Percentiles rank a stretch among this genome's conserved stretches.
These are phyloP conservation scores for Stomatorhinus ivindoensis DNA, from an alignment of 2,113 vertebrate genomes.

Conservation along the genomic window DNA sequence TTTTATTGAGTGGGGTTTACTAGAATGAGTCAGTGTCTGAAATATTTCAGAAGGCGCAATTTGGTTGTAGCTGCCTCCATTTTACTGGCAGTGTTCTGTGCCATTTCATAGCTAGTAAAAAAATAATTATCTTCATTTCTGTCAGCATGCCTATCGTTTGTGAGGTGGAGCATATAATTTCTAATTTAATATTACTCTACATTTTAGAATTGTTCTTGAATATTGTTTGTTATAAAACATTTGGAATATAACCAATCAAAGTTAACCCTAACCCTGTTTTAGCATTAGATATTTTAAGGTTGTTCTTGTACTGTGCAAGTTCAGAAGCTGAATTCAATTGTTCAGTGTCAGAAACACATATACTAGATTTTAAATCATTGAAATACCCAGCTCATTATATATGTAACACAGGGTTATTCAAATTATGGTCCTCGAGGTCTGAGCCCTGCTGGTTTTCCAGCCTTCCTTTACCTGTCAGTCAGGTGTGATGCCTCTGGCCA, in stretches of 20 bases:
- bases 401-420: not conserved
- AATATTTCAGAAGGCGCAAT: conserved; percentile 30
- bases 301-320: not conserved
- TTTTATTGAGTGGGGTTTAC: conserved; percentile 33
- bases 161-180: not conserved
- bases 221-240: not conserved
- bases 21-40: conserved; percentile 43
- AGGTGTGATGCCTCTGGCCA: too few species aligned
- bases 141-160: not conserved
- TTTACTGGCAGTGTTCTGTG: not conserved
- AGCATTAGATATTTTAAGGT: not conserved
- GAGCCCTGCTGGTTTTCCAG: too few species aligned
- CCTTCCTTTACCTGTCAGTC: too few species aligned
- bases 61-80: conserved; percentile 21
- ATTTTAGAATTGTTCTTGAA: not conserved
- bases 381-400: not conserved
- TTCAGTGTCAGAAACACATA: not conserved
- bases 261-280: not conserved
- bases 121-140: not conserved
- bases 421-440: too few species aligned
- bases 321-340: not conserved
- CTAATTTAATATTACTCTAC: not conserved
- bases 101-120: conserved; percentile 15
- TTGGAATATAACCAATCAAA: not conserved
- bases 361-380: not conserved